phyloP scores from a whole-genome alignment of 1,140 invertebrate species.

The Drosophila nigrodunni region DNA sequence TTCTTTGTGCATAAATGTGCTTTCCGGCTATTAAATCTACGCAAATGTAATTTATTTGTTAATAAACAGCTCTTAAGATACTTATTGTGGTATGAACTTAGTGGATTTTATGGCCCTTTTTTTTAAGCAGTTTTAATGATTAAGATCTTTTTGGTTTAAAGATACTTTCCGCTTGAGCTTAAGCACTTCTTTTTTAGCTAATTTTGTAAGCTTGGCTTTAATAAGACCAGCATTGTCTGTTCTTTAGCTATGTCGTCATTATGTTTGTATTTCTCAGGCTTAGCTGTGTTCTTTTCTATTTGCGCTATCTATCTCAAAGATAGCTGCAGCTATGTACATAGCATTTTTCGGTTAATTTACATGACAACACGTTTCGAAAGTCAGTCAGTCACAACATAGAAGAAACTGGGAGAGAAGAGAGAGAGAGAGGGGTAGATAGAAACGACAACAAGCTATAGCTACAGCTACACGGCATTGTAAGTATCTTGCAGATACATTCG shows the following conservation, averaged over 20 bases:
- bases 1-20: slow-evolving; percentile 3
- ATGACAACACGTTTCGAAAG: slow-evolving; percentile 82
- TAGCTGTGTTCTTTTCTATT: slow-evolving; percentile 38
- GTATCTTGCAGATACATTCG: slow-evolving; percentile 72
- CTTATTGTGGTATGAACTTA: neutral
- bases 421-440: neutral
- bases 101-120: too few species aligned
- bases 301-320: slow-evolving; percentile 56
- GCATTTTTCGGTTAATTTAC: slow-evolving; percentile 76
- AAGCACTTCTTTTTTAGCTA: neutral
- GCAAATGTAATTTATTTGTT: neutral
- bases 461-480: slow-evolving; percentile 48
- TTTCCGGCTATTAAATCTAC: slow-evolving; percentile 5
- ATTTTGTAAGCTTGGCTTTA: slow-evolving; percentile 2
- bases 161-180: too few species aligned
- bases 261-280: slow-evolving; percentile 76
- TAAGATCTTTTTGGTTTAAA: too few species aligned
- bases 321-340: slow-evolving; percentile 60
- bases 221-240: slow-evolving; percentile 4
- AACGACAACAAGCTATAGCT: slow-evolving; percentile 48
- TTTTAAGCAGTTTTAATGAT: too few species aligned
- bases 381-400: slow-evolving; percentile 58
- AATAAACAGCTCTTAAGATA: neutral
- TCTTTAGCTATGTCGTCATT: slow-evolving; percentile 8
- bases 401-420: slow-evolving; percentile 12